Base-by-base conservation (phyloP, 2,888 invertebrate species). In the Dynastes maya region DNA sequence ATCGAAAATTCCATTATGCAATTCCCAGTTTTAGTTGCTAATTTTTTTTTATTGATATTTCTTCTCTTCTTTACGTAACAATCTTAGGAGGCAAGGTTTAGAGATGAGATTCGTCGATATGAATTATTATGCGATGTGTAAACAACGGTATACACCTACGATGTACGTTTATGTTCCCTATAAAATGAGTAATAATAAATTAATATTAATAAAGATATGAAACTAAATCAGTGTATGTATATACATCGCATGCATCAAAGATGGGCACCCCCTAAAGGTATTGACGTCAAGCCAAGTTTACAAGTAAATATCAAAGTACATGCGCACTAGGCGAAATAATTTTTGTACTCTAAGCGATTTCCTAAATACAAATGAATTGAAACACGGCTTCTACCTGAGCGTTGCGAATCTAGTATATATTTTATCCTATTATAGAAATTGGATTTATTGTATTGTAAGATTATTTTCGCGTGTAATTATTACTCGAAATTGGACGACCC, bases 281-380 rank as follows among this genome's bases (percentile, higher is more conserved):
- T 79, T 79, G 79, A 79, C 76, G 76, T 79, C 76, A 79, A 79
- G 77, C 76, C 79, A 77, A 77, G 79, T 79, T 79, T 79, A 79
- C 79, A 79, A 77, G 79, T 77, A 77, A 79, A 72, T 77, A 79
- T 79, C 76, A 77, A 64, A 40, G 70, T 75, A 64, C 77, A 72
- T 79, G 77, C 71, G 75, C 78, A 78, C 63, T 78, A 45, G 16
- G 49, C 45, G 29, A 4, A n/a, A 9, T 45, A 45, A 61, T 61
- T 40, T 72, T 72, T 72, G 40, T 72, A 45, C 37, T 11, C 32
- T 58, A 55, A 72, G 22, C 58, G 40, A 45, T 72, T 58, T 71
- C 13, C 53, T 8, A 45, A 72, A 61, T 22, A 16, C 58, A 11
- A 58, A 16, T 45, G 16, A 72, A 72, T 61, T 13, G 40, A 61